These are phyloP conservation scores for Melitaea athalia DNA, from an alignment of 2,888 invertebrate genomes.

Conservation along the genomic window DNA sequence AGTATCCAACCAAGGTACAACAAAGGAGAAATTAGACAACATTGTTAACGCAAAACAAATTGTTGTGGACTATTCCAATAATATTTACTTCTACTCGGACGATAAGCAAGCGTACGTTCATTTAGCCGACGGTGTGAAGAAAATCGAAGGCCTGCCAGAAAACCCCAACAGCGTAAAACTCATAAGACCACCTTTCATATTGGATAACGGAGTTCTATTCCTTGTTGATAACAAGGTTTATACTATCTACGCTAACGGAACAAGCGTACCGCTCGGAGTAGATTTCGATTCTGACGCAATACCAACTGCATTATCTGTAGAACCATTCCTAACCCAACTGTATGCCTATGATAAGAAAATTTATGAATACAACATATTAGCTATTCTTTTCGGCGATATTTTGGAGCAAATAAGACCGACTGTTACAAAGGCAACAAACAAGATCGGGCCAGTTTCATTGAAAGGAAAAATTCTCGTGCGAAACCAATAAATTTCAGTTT, in stretches of 20 bases:
- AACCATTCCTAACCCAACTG: slow-evolving; percentile 58
- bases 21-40: slow-evolving; percentile 52
- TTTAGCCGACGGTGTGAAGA: slow-evolving; percentile 47
- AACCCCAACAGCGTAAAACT: slow-evolving; percentile 48
- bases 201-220: slow-evolving; percentile 50
- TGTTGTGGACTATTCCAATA: slow-evolving; percentile 56
- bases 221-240: slow-evolving; percentile 52
- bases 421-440: slow-evolving; percentile 45
- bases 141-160: slow-evolving; percentile 57
- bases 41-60: slow-evolving; percentile 58
- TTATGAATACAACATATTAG: slow-evolving; percentile 59
- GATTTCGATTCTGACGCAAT: slow-evolving; percentile 44
- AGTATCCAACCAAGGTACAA: slow-evolving; percentile 58
- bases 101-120: slow-evolving; percentile 54
- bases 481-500: not conserved
- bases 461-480: slow-evolving; percentile 1
- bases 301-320: slow-evolving; percentile 59
- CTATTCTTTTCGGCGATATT: slow-evolving; percentile 32
- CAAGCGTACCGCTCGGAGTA: slow-evolving; percentile 46
- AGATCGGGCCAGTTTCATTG: slow-evolving; percentile 43
- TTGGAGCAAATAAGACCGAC: slow-evolving; percentile 47
- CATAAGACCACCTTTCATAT: slow-evolving; percentile 54
- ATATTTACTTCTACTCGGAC: slow-evolving; percentile 56
- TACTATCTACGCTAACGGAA: slow-evolving; percentile 52
- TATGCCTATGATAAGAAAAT: slow-evolving; percentile 63